phyloP scores from a whole-genome alignment of 2,888 invertebrate genomes.

The Drosophila subsilvestris region DNA sequence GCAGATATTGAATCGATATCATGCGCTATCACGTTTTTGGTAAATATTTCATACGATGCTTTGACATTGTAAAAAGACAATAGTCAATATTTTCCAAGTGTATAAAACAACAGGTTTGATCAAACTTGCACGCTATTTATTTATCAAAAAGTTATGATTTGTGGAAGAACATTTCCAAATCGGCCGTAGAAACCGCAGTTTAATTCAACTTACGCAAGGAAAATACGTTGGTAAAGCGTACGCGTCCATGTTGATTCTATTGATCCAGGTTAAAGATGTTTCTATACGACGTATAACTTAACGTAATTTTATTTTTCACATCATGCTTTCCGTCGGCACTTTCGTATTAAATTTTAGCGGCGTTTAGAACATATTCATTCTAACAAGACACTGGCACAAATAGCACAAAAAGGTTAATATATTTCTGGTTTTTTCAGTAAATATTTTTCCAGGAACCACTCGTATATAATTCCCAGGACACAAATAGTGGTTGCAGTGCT shows the following conservation, averaged over 20 bases:
- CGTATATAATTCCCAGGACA: neutral
- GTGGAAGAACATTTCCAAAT: no score
- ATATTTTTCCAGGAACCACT: neutral
- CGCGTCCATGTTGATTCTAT: slow-evolving; percentile 57
- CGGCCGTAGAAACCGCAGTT: neutral
- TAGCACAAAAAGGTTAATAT: neutral
- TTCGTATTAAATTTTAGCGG: neutral
- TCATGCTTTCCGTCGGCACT: slow-evolving; percentile 26
- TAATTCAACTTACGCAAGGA: slow-evolving; percentile 65
- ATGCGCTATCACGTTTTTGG: no score
- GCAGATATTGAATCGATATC: no score
- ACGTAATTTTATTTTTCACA: neutral
- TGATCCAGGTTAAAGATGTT: neutral
- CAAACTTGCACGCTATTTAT: no score
- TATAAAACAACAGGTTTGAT: no score
- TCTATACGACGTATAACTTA: neutral
- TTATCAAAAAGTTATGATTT: no score
- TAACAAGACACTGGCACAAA: neutral
- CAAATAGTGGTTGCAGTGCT: neutral
- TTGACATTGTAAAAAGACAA: no score
- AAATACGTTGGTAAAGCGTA: slow-evolving; percentile 69
- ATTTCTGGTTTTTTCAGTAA: neutral
- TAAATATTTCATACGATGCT: no score
- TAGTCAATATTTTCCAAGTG: no score
- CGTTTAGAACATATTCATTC: neutral